Conservation (phyloP, 2,797 vertebrate genomes). For the Parauchenoglanis ngamensis region DNA sequence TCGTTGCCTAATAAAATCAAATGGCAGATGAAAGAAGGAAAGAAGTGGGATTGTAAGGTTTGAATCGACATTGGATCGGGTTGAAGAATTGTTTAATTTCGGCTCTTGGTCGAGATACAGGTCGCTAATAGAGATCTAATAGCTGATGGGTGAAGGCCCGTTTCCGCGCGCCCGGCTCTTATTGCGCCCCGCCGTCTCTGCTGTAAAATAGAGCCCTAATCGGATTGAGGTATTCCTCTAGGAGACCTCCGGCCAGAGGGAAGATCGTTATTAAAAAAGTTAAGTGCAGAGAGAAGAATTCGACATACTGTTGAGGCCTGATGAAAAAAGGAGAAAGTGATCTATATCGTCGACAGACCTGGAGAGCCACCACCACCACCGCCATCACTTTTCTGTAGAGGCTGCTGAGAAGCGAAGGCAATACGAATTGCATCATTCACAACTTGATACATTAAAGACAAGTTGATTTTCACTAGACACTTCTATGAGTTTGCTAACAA, state of each 20-base stretch:
- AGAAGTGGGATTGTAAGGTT: constrained; percentile 69
- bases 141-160: constrained; percentile 93
- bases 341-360: constrained; percentile 63
- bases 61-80: constrained; percentile 77
- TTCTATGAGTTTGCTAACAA: background rate
- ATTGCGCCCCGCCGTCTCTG: constrained; percentile 98
- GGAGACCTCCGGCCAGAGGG: constrained; percentile 88
- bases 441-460: background rate
- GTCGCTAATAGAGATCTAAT: constrained; percentile 99
- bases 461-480: background rate
- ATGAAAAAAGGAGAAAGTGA: constrained; percentile 69
- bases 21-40: constrained; percentile 26
- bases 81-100: constrained; percentile 91
- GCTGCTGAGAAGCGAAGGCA: constrained; percentile 13
- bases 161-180: constrained; percentile 96
- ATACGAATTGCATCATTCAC: background rate
- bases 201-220: constrained; percentile 99
- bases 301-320: constrained; percentile 75
- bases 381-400: background rate
- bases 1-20: constrained; percentile 30
- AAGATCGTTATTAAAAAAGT: constrained; percentile 99
- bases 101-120: constrained; percentile 75
- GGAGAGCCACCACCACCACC: constrained; percentile 59
- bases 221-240: constrained; percentile 96
- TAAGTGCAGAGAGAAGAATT: constrained; percentile 84